phyloP scores from a whole-genome alignment of 2,797 vertebrate species.

The Coregonus sp. region DNA sequence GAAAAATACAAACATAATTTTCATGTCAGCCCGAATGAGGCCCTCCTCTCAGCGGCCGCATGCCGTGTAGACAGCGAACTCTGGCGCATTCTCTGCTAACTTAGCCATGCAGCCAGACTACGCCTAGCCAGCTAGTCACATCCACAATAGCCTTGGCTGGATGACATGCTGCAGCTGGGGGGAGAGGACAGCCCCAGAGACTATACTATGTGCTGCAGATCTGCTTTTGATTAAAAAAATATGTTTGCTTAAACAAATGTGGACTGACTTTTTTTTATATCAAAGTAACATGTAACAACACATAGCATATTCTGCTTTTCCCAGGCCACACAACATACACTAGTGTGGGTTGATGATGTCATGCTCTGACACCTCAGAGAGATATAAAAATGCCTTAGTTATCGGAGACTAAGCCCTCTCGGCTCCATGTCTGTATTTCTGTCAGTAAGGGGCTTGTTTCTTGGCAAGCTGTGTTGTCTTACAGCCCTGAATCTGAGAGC shows the following conservation, averaged over 20 bases:
- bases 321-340: conserved; percentile 50
- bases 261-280: conserved; percentile 60
- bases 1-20: conserved; percentile 94
- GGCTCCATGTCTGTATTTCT: background rate
- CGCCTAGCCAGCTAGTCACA: conserved; percentile 36
- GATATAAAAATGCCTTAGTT: background rate
- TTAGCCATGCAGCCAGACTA: conserved; percentile 54
- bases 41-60: conserved; percentile 62
- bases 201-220: conserved; percentile 42
- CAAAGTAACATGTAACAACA: conserved; percentile 61
- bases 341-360: background rate
- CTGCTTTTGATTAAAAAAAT: conserved; percentile 55
- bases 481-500: background rate
- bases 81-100: conserved; percentile 59
- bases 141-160: conserved; percentile 47
- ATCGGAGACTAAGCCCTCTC: background rate
- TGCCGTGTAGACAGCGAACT: conserved; percentile 73
- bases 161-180: conserved; percentile 31
- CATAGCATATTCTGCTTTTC: conserved; percentile 34
- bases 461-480: background rate
- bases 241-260: conserved; percentile 50
- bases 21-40: conserved; percentile 84
- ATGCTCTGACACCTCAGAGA: conserved; percentile 6
- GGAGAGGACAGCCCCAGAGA: conserved; percentile 46
- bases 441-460: background rate